Base-by-base conservation (phyloP, 2,888 invertebrate species). In the Athalia cordata region DNA sequence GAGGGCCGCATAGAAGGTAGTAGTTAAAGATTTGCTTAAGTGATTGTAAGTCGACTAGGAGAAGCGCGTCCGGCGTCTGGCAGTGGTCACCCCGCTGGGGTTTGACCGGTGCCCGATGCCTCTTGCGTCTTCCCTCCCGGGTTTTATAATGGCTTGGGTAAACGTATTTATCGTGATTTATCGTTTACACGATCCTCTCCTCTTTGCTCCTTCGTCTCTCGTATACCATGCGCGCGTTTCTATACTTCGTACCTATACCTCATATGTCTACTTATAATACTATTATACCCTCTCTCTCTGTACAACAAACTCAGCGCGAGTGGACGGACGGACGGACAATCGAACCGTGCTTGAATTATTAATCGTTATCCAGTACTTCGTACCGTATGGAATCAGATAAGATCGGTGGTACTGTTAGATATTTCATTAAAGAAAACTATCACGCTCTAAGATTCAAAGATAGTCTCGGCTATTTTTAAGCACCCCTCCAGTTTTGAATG, bases 101-200 rank as follows among this genome's bases (percentile, higher is more conserved):
- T 80, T 80, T 77, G 77, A 79, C 80, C 76, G 76, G 75, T 47
- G 80, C 50, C 77, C 77, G 70, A 74, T 77, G 68, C 68, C 79
- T 80, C 79, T 77, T 76, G 80, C 81, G 77, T 77, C 70, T 66
- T 59, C 45, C 59, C 74, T 70, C 70, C 59, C 49, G 66, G 75
- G 85, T 85, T 84, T 84, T 86, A 86, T 88, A 88, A 87, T 87
- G 87, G 87, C 83, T 82, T 83, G 72, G 83, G 84, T 87, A 87
- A 87, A 87, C 86, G 86, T 88, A 87, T 87, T 88, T 87, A 88
- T 87, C 87, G 86, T 88, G 88, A 89, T 88, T 88, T 88, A 88
- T 88, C 86, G 87, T 88, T 88, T 86, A 89, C 88, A 89, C 86
- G 87, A 85, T 84, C 84, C 50, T 72, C 77, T 50, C 15, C 50